Evolutionary conservation across 1,140 invertebrate genomes (phyloP).

Genomic region (Camponotus vicinus): DNA sequence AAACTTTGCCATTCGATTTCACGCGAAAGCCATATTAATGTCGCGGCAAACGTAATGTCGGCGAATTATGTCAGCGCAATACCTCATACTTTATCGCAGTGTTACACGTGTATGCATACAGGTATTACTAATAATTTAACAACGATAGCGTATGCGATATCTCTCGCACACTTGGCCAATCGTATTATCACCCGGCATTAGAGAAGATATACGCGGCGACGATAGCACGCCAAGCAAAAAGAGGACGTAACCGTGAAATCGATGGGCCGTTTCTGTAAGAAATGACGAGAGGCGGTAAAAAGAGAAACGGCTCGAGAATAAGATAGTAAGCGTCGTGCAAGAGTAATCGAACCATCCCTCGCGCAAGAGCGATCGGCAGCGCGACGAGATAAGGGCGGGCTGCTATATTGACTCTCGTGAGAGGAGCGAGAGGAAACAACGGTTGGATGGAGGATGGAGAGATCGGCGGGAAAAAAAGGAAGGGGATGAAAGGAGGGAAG

Average conservation of each 20-base stretch:
- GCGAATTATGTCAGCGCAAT: constrained; percentile 49
- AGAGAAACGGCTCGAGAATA: constrained; percentile 70
- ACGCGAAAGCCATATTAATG: constrained; percentile 17
- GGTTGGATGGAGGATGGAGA: constrained; percentile 1
- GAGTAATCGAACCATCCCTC: constrained; percentile 77
- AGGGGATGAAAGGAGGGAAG: constrained; percentile 5
- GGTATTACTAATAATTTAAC: constrained; percentile 56
- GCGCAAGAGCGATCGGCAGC: constrained; percentile 69
- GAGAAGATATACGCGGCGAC: constrained; percentile 55
- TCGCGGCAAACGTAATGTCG: constrained; percentile 17
- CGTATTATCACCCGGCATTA: constrained; percentile 59
- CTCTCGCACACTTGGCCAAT: constrained; percentile 54
- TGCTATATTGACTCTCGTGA: constrained; percentile 67
- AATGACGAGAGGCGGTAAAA: constrained; percentile 71
- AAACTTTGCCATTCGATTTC: not conserved
- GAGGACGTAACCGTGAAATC: constrained; percentile 58
- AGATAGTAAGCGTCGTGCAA: constrained; percentile 77
- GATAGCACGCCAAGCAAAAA: constrained; percentile 45
- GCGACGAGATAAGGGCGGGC: constrained; percentile 77
- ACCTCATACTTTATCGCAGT: constrained; percentile 53
- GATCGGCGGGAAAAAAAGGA: not conserved
- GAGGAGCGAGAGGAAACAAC: not conserved
- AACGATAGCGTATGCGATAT: constrained; percentile 51
- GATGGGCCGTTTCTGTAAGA: constrained; percentile 66
- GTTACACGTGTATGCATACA: constrained; percentile 59